Evolutionary conservation across 1,140 invertebrate species (phyloP), one percentile per base, ranked within the genome.

Genomic region (Sinella curviseta): DNA sequence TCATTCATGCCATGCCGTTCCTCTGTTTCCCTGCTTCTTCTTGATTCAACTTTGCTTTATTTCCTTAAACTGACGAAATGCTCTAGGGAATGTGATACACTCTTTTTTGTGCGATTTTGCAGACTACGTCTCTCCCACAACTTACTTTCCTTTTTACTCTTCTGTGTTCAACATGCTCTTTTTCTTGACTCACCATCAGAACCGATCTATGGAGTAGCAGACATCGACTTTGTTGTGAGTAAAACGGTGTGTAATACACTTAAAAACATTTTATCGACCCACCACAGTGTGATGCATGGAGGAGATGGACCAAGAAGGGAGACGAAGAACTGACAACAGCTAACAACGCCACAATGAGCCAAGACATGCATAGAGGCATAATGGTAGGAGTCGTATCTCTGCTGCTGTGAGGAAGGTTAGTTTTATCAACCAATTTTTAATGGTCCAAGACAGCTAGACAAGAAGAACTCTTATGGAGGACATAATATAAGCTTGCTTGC

Each of bases 231-330:
- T 17, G 12, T 60, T 60, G 57, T 60, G 57, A 65, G 26, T n/a
- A 65, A 70, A 70, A 30, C 30, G 65, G 65, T 70, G 26, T 65
- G 65, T 70, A 70, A 70, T 70, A 70, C 24, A 70, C 65, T 70
- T 70, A 70, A 70, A 70, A 70, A 24, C 4, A 31, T 70, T 48
- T 48, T 70, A 70, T 70, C 65, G 65, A 70, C 65, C 65, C 28
- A 33, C 65, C 28, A 70, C 65, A n/a, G 24, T 30, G 12, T 8
- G 65, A 30, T 14, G 65, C 65, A 14, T 31, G 28, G 30, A 31
- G 65, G 31, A n/a, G 16, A 65, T 65, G 57, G 16, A 65, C 24
- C 24, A 4, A 65, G 57, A 8, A 26, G 24, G 8, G 16, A 26
- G n/a, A n/a, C n/a, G n/a, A n/a, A n/a, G 24, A n/a, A 65, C 57